Evolutionary conservation across 2,113 vertebrate species (phyloP).

Genomic region (Microcebus tavaratra): DNA sequence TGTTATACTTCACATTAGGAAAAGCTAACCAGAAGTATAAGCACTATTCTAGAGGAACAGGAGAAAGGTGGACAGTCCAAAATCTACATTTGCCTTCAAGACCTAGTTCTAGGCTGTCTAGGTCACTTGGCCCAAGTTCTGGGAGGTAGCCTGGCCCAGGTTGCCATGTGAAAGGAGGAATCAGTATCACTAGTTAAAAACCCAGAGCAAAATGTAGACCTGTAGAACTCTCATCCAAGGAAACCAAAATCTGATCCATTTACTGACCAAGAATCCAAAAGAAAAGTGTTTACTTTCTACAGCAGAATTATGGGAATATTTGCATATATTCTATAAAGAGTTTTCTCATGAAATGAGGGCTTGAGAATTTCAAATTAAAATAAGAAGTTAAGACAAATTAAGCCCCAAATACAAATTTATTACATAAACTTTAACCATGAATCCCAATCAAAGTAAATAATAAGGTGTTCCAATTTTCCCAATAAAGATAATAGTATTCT

Average conservation of each 20-base stretch:
- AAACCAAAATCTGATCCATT: background rate
- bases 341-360: background rate
- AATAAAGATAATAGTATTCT: background rate
- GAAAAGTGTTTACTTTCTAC: background rate
- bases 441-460: background rate
- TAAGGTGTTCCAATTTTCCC: background rate
- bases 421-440: background rate
- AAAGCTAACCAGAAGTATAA: background rate
- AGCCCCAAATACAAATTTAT: background rate
- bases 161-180: background rate
- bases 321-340: background rate
- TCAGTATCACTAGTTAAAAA: background rate
- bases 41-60: background rate
- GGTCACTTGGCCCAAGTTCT: background rate
- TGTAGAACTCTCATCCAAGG: background rate
- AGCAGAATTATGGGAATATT: background rate
- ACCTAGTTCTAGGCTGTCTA: background rate
- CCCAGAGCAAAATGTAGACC: background rate
- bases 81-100: background rate
- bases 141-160: background rate
- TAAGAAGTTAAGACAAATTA: background rate
- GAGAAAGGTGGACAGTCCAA: background rate
- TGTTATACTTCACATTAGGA: background rate
- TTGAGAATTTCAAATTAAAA: conserved; percentile 3
- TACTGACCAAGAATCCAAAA: background rate